These are phyloP conservation scores for Oncopodura yosiiana DNA, from an alignment of 1,140 invertebrate species.

Conservation along the genomic window DNA sequence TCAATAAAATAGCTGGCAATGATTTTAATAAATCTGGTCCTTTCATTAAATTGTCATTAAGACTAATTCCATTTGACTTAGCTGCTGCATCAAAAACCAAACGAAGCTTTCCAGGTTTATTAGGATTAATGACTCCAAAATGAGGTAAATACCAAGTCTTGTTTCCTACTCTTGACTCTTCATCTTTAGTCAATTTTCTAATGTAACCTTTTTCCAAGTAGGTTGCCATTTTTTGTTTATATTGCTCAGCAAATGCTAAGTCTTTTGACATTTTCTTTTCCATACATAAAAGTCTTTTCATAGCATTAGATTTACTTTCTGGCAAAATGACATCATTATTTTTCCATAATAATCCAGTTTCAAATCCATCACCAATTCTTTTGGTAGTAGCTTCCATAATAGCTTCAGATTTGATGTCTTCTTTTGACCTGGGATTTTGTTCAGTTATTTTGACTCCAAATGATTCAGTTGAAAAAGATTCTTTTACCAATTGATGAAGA, in stretches of 20 bases:
- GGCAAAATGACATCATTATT: neutral
- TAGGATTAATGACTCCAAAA: conserved; percentile 13
- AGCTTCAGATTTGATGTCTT: conserved; percentile 3
- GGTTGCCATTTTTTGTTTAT: conserved; percentile 5
- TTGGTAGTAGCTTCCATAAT: conserved; percentile 9
- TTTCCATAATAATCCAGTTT: conserved; percentile 19
- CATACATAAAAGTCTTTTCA: neutral
- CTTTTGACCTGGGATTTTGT: neutral
- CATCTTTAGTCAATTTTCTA: neutral
- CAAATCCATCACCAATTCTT: conserved; percentile 1
- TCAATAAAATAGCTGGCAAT: conserved; percentile 3
- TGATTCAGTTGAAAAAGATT: conserved; percentile 9
- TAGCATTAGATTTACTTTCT: conserved; percentile 1
- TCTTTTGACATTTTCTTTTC: conserved; percentile 12
- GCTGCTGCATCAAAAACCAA: conserved; percentile 17
- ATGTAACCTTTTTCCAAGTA: conserved; percentile 13
- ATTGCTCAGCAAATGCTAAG: conserved; percentile 1
- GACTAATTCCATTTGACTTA: conserved; percentile 8
- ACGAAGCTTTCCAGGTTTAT: conserved; percentile 17
- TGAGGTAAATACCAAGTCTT: conserved; percentile 11
- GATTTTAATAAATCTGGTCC: conserved; percentile 20
- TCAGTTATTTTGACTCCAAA: conserved; percentile 9
- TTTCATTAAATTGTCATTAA: conserved; percentile 16
- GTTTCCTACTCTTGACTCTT: neutral
- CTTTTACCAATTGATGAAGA: conserved; percentile 13